Evolutionary conservation across 1,140 invertebrate genomes (phyloP).

Genomic region (Trichonephila clavipes): DNA sequence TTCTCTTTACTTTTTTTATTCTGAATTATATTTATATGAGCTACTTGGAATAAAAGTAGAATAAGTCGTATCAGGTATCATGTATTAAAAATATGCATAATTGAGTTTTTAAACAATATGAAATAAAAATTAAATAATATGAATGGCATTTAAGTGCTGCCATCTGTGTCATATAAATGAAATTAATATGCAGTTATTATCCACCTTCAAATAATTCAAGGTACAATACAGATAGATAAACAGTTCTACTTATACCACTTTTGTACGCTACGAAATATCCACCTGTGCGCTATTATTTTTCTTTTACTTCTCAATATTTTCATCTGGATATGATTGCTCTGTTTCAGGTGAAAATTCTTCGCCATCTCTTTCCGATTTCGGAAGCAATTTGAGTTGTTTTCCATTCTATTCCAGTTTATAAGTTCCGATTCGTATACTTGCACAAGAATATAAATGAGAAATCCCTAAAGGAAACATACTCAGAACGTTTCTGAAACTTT

Average conservation of each 20-base stretch:
- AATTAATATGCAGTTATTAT: neutral
- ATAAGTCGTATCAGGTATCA: neutral
- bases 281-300: neutral
- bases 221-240: neutral
- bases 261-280: neutral
- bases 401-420: slow-evolving; percentile 40
- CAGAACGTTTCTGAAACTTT: neutral
- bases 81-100: neutral
- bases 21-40: neutral
- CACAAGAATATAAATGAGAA: slow-evolving; percentile 56
- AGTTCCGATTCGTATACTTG: slow-evolving; percentile 5
- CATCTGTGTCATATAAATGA: neutral
- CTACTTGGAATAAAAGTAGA: neutral
- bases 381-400: slow-evolving; percentile 55
- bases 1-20: slow-evolving; percentile 40
- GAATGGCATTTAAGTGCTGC: neutral
- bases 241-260: neutral
- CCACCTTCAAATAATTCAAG: neutral
- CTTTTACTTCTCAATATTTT: slow-evolving; percentile 24
- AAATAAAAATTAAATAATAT: too few relatives aligned
- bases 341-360: slow-evolving; percentile 43
- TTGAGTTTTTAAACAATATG: too few relatives aligned
- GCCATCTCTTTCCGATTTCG: slow-evolving; percentile 21
- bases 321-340: slow-evolving; percentile 37
- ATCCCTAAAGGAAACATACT: neutral